Conservation (phyloP, 2,888 invertebrate genomes). For the Leptopterna dolabrata region DNA sequence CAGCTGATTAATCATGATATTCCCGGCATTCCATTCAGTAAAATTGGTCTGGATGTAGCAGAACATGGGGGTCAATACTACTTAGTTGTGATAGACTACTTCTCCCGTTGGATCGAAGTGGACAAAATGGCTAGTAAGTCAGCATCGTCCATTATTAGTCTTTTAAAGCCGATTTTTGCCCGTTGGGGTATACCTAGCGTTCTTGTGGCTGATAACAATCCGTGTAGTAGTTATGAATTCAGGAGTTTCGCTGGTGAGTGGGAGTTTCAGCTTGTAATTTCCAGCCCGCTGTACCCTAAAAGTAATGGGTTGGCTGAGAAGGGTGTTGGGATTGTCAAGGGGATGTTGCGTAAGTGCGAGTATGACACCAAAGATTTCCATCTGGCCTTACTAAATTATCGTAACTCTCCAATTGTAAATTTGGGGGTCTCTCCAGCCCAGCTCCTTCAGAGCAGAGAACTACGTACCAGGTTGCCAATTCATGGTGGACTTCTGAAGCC, state of each 20-base stretch:
- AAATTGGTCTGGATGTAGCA: constrained; percentile 9
- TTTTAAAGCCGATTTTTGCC: constrained; percentile 10
- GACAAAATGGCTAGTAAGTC: not conserved
- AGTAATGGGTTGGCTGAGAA: constrained; percentile 17
- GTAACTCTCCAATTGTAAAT: not conserved
- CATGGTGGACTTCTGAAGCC: not conserved
- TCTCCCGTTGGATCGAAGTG: constrained; percentile 16
- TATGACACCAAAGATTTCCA: not conserved
- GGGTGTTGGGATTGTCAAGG: not conserved
- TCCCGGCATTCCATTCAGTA: constrained; percentile 1
- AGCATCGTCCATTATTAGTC: not conserved
- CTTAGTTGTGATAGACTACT: constrained; percentile 12
- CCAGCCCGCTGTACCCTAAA: constrained; percentile 15
- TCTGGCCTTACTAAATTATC: not conserved
- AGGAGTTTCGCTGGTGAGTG: not conserved
- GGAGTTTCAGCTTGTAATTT: not conserved
- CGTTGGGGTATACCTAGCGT: not conserved
- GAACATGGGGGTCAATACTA: not conserved
- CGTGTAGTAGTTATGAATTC: not conserved
- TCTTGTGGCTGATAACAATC: not conserved
- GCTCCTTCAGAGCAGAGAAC: not conserved
- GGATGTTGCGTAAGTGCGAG: not conserved
- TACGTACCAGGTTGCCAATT: not conserved
- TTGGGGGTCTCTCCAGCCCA: not conserved
- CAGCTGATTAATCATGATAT: not conserved